These are phyloP conservation scores for Cylloceria caligata DNA, from an alignment of 2,888 invertebrate genomes.

Conservation along the genomic window DNA sequence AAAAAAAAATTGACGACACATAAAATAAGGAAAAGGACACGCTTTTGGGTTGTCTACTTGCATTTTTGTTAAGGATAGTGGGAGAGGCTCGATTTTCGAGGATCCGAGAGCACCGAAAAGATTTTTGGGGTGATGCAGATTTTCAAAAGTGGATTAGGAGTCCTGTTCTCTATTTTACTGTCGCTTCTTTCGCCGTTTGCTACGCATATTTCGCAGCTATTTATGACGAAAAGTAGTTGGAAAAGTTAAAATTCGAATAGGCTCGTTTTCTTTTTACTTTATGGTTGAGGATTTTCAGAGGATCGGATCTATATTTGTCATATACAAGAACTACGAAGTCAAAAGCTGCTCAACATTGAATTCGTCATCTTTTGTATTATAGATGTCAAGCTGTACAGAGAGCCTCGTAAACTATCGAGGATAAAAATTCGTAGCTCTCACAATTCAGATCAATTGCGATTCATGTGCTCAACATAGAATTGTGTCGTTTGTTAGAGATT, in stretches of 20 bases:
- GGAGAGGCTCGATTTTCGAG: background rate
- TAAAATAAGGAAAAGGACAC: background rate
- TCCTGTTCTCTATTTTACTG: slow-evolving; percentile 25
- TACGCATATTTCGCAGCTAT: background rate
- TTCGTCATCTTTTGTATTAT: slow-evolving; percentile 11
- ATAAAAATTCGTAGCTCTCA: slow-evolving; percentile 29
- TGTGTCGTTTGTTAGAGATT: slow-evolving; percentile 26
- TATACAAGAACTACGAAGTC: slow-evolving; percentile 14
- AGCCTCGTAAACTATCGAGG: slow-evolving; percentile 31
- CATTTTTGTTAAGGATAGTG: background rate
- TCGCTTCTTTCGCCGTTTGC: background rate
- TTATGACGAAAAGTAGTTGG: background rate
- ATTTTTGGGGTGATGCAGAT: slow-evolving; percentile 47
- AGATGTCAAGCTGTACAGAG: background rate
- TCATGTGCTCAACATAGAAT: background rate
- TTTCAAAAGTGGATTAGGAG: slow-evolving; percentile 50
- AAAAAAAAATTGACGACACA: slow-evolving; percentile 16
- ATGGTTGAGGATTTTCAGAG: background rate
- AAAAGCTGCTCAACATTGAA: slow-evolving; percentile 37
- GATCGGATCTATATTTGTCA: background rate
- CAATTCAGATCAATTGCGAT: slow-evolving; percentile 33
- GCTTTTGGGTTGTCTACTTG: background rate
- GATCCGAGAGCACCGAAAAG: background rate
- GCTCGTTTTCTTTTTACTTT: slow-evolving; percentile 13
- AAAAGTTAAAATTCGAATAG: background rate